Base-by-base conservation (phyloP, 37 sponge, comb jelly and placozoan genomes). In the Dysidea cf. avara region DNA sequence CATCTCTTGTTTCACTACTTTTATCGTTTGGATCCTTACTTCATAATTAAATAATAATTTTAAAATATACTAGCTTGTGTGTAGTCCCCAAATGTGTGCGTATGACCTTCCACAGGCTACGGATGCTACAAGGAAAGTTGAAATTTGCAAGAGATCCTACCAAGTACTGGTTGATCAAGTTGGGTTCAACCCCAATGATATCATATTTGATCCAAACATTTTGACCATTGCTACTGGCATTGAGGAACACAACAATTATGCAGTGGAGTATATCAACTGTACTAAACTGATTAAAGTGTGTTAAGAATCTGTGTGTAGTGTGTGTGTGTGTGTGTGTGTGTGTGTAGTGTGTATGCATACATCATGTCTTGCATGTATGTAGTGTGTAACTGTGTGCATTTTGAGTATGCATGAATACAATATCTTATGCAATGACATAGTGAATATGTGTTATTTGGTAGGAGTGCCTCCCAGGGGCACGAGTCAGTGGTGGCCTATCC, bases 191-290 rank as follows among this genome's bases (percentile, higher is more conserved):
- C 99, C 99, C 1, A 89, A 86, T 74, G 99, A 98, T 64, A 98
- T 98, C 81, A 95, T 98, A 56, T 98, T 98, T 89, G 99, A 98
- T 78, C 93, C 99, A 2, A 98, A 98, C 80, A 92, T 98, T 47
- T 77, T 98, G 22, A 98, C 99, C 40, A 92, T 98, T n/a, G 99
- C 88, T 9, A 98, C 99, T 16, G 99, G 99, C 7, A 79, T 98
- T 4, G 93, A 87, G 56, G 99, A 98, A 49, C 99, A 98, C 68
- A 92, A 95, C 55, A 74, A 71, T 28, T 98, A 98, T 78, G 99
- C 90, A 1, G 68, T 92, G 4, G 69, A 78, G 3, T 98, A 78
- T 69, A 88, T 98, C 52, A 84, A 95, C 35, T 87, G 96, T 35
- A 77, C 79, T 16, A 86, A 75, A 72, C 18, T 68, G 33, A 92